phyloP scores from a whole-genome alignment of 2,797 vertebrate genomes.

The Helostoma temminkii region DNA sequence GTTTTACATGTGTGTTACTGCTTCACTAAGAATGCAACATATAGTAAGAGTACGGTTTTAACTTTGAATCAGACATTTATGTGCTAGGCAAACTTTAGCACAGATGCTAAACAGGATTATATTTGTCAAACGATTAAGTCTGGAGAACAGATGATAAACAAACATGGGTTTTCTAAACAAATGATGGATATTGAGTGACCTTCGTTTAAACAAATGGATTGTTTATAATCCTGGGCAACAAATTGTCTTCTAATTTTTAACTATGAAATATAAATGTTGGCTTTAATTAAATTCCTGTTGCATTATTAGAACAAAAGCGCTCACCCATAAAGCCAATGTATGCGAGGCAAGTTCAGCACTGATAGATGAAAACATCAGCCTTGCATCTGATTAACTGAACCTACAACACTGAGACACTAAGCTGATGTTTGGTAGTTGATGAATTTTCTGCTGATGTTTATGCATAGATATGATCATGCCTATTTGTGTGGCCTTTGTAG shows the following conservation, averaged over 20 bases:
- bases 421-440: background rate
- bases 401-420: background rate
- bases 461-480: background rate
- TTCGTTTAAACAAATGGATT: background rate
- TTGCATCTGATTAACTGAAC: constrained; percentile 7
- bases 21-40: background rate
- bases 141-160: background rate
- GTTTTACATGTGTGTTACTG: background rate
- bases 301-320: constrained; percentile 26
- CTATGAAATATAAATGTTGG: background rate
- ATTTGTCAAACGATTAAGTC: background rate
- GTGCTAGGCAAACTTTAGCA: background rate
- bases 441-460: background rate
- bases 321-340: constrained; percentile 82
- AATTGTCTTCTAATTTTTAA: background rate
- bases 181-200: background rate
- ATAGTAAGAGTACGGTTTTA: background rate
- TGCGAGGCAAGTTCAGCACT: constrained; percentile 17
- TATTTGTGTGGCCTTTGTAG: background rate
- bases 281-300: background rate
- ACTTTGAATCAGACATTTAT: background rate
- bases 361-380: constrained; percentile 18
- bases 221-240: background rate
- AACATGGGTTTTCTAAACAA: background rate
- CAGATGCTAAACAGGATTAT: background rate